A percentile compares a stretch with the other conserved stretches of the same genome.
Evolutionary conservation across 2,113 vertebrate genomes (phyloP).

Genomic region (Ciconia boyciana): DNA sequence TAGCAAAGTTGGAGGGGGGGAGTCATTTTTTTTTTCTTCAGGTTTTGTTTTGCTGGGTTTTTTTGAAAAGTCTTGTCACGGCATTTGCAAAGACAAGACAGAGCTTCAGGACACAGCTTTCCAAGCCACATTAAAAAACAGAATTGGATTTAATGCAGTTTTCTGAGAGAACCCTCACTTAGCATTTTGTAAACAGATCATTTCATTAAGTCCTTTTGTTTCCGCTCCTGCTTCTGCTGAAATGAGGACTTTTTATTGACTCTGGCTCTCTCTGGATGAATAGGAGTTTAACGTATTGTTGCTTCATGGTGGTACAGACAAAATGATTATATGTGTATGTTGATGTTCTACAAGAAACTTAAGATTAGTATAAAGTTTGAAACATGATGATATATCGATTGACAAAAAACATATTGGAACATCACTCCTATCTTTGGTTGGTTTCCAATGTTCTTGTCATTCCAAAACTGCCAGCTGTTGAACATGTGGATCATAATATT

Average conservation of each 20-base stretch:
- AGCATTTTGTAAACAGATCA: constrained; percentile 67
- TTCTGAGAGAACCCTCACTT: constrained; percentile 42
- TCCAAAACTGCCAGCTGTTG: constrained; percentile 11
- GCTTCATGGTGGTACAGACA: not conserved
- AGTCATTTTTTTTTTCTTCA: not conserved
- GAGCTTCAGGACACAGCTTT: constrained; percentile 21
- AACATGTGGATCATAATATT: not conserved
- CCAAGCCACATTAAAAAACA: constrained; percentile 49
- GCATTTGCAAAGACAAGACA: not conserved
- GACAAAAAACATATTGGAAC: not conserved
- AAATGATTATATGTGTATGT: not conserved
- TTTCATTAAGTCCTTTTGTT: constrained; percentile 71
- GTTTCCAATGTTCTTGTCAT: not conserved
- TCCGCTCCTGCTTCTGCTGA: constrained; percentile 31
- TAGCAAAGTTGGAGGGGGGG: constrained; percentile 22
- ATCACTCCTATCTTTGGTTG: not conserved
- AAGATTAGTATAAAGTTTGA: constrained; percentile 2
- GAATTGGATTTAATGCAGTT: constrained; percentile 59
- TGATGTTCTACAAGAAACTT: constrained; percentile 1
- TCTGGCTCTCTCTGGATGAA: constrained; percentile 47
- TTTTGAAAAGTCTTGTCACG: not conserved
- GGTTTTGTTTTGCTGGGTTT: not conserved
- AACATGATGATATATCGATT: not conserved
- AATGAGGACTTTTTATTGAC: constrained; percentile 61
- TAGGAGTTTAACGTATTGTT: constrained; percentile 49